These are phyloP conservation scores for Crypturellus tataupa DNA, from an alignment of 2,797 vertebrate species.

Conservation along the genomic window DNA sequence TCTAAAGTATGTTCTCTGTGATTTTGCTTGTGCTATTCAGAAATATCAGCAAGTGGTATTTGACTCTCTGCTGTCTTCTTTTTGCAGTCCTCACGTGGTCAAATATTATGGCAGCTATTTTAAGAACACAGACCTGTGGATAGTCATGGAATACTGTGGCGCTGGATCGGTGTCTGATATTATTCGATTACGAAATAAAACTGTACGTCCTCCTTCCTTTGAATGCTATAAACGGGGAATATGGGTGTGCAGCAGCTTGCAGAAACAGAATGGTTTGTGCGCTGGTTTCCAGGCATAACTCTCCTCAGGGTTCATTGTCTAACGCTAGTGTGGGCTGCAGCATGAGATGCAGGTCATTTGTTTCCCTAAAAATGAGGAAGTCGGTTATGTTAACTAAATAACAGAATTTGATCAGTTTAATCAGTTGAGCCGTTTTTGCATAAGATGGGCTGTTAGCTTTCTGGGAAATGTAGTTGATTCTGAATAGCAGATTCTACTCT, in stretches of 20 bases:
- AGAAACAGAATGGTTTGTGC: background rate
- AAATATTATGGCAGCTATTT: constrained; percentile 97
- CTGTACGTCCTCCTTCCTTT: constrained; percentile 79
- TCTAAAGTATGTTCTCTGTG: background rate
- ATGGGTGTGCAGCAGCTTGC: background rate
- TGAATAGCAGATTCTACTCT: background rate
- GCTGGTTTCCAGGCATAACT: background rate
- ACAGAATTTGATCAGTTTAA: background rate
- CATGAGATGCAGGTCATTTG: background rate
- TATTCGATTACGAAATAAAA: constrained; percentile 94
- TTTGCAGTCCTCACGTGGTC: constrained; percentile 86
- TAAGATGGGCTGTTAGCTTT: background rate
- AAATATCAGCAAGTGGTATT: background rate
- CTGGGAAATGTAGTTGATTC: background rate
- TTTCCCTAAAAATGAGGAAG: background rate
- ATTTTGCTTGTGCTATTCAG: background rate
- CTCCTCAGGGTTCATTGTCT: background rate
- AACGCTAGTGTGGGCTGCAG: background rate
- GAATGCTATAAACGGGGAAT: background rate
- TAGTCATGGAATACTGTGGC: constrained; percentile 96
- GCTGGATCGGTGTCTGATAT: constrained; percentile 95
- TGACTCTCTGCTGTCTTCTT: background rate
- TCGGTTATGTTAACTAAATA: accelerated
- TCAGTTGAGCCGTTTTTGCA: background rate
- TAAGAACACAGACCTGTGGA: constrained; percentile 97